phyloP scores from a whole-genome alignment of 2,888 invertebrate genomes.

The Neria commutata region DNA sequence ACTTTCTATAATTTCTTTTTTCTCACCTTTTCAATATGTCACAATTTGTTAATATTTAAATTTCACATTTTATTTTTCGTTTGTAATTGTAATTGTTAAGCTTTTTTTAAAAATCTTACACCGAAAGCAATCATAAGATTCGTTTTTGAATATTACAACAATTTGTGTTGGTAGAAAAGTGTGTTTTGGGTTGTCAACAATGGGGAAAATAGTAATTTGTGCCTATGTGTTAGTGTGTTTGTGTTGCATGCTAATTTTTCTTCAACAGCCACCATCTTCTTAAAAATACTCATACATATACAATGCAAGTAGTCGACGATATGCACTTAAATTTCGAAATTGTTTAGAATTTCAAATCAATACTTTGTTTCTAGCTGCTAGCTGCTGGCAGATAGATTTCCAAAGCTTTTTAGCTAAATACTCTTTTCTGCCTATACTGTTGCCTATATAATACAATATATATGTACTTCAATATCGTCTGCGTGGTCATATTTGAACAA shows the following conservation, averaged over 20 bases:
- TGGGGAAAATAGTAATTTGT: background rate
- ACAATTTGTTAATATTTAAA: slow-evolving; percentile 46
- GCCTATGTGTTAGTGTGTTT: too few relatives aligned
- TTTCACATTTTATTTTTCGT: slow-evolving; percentile 34
- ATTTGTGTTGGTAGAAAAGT: slow-evolving; percentile 17
- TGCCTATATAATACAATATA: too few relatives aligned
- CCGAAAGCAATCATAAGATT: slow-evolving; percentile 58
- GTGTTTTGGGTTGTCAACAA: background rate
- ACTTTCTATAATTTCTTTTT: slow-evolving; percentile 31
- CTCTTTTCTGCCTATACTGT: too few relatives aligned
- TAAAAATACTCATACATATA: background rate
- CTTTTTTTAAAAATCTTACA: slow-evolving; percentile 37
- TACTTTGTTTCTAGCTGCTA: too few relatives aligned
- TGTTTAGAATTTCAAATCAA: background rate
- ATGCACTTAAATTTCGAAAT: slow-evolving; percentile 22
- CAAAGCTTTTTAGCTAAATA: too few relatives aligned
- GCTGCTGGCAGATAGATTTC: too few relatives aligned
- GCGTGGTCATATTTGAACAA: too few relatives aligned
- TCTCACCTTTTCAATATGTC: slow-evolving; percentile 36
- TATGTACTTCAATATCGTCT: too few relatives aligned
- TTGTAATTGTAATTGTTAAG: slow-evolving; percentile 33
- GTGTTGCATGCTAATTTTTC: too few relatives aligned
- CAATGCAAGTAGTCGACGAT: slow-evolving; percentile 18
- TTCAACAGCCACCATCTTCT: too few relatives aligned
- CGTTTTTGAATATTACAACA: slow-evolving; percentile 43